Evolutionary conservation across 2,113 vertebrate species (phyloP).

Genomic region (Loxodonta africana): DNA sequence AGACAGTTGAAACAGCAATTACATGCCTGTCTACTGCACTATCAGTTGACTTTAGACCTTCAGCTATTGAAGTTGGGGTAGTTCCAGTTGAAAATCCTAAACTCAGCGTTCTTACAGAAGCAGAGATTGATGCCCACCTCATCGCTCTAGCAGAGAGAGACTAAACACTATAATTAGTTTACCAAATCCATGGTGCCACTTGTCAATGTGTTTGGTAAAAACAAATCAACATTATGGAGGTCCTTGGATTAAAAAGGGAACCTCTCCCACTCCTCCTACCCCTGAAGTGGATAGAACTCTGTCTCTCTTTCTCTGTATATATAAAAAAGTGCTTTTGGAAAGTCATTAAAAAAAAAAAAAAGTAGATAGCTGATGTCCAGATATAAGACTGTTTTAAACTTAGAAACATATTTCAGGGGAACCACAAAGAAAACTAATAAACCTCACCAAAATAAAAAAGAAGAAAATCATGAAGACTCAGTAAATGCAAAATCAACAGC

Average conservation of each 20-base stretch:
- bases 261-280: slow-evolving; percentile 72
- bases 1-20: slow-evolving; percentile 98
- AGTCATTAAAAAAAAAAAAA: slow-evolving; percentile 46
- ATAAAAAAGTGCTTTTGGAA: slow-evolving; percentile 90
- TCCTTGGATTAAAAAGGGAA: slow-evolving; percentile 82
- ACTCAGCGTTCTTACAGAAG: slow-evolving; percentile 97
- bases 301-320: slow-evolving; percentile 91
- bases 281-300: slow-evolving; percentile 88
- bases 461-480: too few relatives aligned
- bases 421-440: too few relatives aligned
- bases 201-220: slow-evolving; percentile 83
- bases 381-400: too few relatives aligned
- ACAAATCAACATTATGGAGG: slow-evolving; percentile 82
- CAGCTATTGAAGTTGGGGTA: slow-evolving; percentile 97
- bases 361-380: too few relatives aligned
- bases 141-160: slow-evolving; percentile 97
- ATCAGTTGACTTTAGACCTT: slow-evolving; percentile 98
- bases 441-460: too few relatives aligned
- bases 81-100: slow-evolving; percentile 96
- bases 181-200: slow-evolving; percentile 79
- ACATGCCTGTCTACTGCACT: slow-evolving; percentile 97
- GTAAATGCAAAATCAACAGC: too few relatives aligned
- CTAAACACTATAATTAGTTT: slow-evolving; percentile 86
- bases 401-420: too few relatives aligned
- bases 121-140: slow-evolving; percentile 95